phyloP scores from a whole-genome alignment of 2,797 vertebrate genomes.

The Spinus pinus region DNA sequence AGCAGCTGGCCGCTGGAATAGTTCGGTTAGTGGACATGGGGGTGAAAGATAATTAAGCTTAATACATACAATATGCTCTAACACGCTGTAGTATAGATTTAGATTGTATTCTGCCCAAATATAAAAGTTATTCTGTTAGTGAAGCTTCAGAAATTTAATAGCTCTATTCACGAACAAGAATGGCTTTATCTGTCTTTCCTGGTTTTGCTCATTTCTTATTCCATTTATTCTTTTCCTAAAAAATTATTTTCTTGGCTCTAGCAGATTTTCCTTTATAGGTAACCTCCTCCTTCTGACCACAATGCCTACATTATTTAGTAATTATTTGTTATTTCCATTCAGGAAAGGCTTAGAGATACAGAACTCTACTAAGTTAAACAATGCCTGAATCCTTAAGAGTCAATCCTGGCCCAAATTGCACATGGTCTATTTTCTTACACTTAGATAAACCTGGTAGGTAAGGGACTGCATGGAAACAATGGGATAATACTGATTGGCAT shows the following conservation, averaged over 20 bases:
- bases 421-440: conserved; percentile 8
- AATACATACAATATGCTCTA: background rate
- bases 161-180: background rate
- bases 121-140: background rate
- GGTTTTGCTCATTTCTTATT: background rate
- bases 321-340: background rate
- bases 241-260: background rate
- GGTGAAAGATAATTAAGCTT: conserved; percentile 15
- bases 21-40: background rate
- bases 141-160: background rate
- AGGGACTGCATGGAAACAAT: conserved; percentile 15
- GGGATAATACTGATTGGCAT: conserved; percentile 46
- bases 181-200: background rate
- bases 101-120: background rate
- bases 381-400: background rate
- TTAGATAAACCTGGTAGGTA: conserved; percentile 37
- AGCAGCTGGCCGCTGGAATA: conserved; percentile 12
- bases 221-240: background rate
- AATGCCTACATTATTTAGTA: background rate
- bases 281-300: background rate
- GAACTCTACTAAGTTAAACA: background rate
- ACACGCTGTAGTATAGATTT: background rate
- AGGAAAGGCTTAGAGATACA: background rate
- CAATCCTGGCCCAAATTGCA: background rate
- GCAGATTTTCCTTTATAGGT: background rate